Evolutionary conservation across 2,797 vertebrate species (phyloP).

Genomic region (Falco biarmicus): DNA sequence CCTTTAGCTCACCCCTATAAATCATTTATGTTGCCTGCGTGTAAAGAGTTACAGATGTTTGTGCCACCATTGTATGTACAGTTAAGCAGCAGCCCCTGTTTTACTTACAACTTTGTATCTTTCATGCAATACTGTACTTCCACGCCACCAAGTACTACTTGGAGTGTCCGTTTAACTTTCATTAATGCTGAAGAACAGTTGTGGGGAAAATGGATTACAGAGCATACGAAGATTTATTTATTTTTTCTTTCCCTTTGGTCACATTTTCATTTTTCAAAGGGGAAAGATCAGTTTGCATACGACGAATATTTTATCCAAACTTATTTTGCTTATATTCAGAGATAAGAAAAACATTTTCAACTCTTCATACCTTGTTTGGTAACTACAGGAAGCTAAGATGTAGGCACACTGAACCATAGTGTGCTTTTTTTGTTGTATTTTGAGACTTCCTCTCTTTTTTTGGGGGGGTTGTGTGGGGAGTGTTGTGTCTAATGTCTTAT

Average conservation of each 20-base stretch:
- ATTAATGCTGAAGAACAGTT: background rate
- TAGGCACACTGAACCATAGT: background rate
- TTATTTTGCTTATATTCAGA: background rate
- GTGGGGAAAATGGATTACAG: background rate
- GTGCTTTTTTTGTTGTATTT: background rate
- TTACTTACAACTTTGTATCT: background rate
- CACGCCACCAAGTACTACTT: background rate
- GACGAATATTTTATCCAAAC: background rate
- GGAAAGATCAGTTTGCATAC: background rate
- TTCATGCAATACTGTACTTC: background rate
- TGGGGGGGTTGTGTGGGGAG: too few relatives aligned
- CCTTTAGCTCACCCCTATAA: background rate
- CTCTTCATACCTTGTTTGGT: background rate
- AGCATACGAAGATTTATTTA: background rate
- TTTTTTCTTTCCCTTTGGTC: background rate
- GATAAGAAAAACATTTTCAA: background rate
- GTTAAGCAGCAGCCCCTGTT: background rate
- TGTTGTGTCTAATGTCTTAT: background rate
- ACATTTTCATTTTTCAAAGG: background rate
- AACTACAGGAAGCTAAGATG: conserved; percentile 16
- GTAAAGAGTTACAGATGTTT: background rate
- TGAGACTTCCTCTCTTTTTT: background rate
- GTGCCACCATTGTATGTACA: background rate
- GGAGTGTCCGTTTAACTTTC: background rate
- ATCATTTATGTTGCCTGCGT: background rate